Percentiles rank a stretch among this genome's conserved stretches.
phyloP scores from a whole-genome alignment of 2,113 vertebrate genomes.

The Mesocricetus auratus region DNA sequence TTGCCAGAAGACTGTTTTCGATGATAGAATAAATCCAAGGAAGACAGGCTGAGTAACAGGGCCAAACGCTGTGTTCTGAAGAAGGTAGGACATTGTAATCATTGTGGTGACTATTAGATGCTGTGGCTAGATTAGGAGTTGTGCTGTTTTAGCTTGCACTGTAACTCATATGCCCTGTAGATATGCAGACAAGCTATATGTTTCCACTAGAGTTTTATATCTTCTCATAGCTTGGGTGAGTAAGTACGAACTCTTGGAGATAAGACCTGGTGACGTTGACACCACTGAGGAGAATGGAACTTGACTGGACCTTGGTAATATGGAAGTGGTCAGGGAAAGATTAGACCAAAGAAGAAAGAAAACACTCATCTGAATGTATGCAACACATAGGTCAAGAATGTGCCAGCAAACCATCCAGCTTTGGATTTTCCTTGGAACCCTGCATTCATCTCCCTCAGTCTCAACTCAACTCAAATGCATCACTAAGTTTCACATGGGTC shows the following conservation, averaged over 20 bases:
- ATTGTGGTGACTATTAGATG: background rate
- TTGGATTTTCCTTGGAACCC: background rate
- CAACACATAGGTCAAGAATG: background rate
- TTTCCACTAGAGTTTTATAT: background rate
- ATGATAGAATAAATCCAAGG: background rate
- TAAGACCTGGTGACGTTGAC: slow-evolving; percentile 77
- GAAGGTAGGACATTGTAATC: background rate
- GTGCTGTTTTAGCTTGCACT: background rate
- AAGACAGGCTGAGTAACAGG: background rate
- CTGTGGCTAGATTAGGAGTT: background rate
- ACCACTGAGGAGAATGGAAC: slow-evolving; percentile 80
- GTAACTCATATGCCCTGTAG: background rate
- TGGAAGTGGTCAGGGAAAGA: slow-evolving; percentile 11
- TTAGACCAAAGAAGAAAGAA: background rate
- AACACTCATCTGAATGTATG: background rate
- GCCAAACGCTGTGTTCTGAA: background rate
- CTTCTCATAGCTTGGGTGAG: slow-evolving; percentile 81
- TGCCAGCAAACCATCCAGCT: background rate
- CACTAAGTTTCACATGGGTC: background rate
- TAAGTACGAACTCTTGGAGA: slow-evolving; percentile 82
- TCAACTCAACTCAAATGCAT: background rate
- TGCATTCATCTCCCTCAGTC: background rate
- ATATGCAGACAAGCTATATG: background rate
- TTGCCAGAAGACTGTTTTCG: background rate
- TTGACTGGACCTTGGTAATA: background rate